Evolutionary conservation across 2,797 vertebrate genomes (phyloP), one percentile per base, ranked within the genome.

Genomic region (Epinephelus awoara): DNA sequence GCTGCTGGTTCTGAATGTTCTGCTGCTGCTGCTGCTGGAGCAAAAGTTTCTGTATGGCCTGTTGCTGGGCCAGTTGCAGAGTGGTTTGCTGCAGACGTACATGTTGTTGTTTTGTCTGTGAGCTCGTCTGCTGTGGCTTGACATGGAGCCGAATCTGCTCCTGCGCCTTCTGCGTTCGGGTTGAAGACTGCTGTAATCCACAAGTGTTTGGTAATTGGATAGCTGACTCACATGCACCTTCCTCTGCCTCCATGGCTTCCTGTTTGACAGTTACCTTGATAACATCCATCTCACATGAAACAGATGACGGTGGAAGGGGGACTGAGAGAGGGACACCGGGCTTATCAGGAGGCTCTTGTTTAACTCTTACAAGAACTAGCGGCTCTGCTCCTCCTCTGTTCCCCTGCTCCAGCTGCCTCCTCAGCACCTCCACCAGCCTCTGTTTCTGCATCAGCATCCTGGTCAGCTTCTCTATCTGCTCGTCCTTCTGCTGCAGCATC

Each of bases 401-500:
- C 59, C 96, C 95, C 27, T 94, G 95, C 89, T 97, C 96, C 72
- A 99, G 94, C 94, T 98, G 97, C 56, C 95, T 95, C 67, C 93
- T 92, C 27, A 98, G 95, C 77, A 96, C 91, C 89, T 99, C 98
- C 80, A 99, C 98, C 88, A 98, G 94, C 92, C 94, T 94, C 94
- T 98, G 97, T 80, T 98, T 98, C 94, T 98, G 98, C 79, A 90
- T 94, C 84, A 99, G 95, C 97, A 98, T 97, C 83, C 95, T 95
- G 0, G 96, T 98, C 87, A 99, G 91, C 80, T 97, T 97, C 86
- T 97, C 94, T 0, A 99, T 99, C 93, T 98, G 97, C 91, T 96
- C 96, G 91, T 99, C 98, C 85, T 99, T 99, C 86, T 98, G 97
- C 88, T 95, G 96, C 83, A 99, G 94, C 98, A 99, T 97, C 93